Evolutionary conservation across 2,888 invertebrate genomes (phyloP).

Genomic region (Encarsia formosa): DNA sequence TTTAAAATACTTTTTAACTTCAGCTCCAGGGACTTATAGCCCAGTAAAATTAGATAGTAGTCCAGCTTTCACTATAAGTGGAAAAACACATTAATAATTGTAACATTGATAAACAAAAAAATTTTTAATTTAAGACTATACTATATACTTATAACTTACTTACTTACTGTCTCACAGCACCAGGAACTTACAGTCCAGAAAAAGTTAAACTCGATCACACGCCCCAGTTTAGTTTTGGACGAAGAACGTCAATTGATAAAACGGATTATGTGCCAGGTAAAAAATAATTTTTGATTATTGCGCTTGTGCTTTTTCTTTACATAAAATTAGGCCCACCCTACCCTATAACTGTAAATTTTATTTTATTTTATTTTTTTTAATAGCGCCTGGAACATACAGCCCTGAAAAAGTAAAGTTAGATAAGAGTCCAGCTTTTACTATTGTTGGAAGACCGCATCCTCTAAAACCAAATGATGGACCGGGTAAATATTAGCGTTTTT

Average conservation of each 20-base stretch:
- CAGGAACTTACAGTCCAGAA: conserved; percentile 60
- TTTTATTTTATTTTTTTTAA: too few species aligned
- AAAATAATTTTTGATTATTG: background rate
- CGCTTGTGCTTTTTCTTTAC: too few species aligned
- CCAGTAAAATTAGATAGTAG: conserved; percentile 57
- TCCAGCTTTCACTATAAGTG: conserved; percentile 66
- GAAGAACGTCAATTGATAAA: conserved; percentile 51
- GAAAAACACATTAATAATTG: conserved; percentile 45
- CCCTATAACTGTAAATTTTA: too few species aligned
- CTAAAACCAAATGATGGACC: conserved; percentile 55
- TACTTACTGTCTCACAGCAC: conserved; percentile 55
- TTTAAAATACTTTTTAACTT: too few species aligned
- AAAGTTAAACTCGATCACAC: conserved; percentile 56
- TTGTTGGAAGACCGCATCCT: conserved; percentile 53
- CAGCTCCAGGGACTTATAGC: background rate
- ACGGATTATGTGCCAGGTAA: conserved; percentile 62
- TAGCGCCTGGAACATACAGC: conserved; percentile 57
- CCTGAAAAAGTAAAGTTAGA: conserved; percentile 52
- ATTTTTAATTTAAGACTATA: too few species aligned
- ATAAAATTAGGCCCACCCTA: too few species aligned
- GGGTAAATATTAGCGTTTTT: conserved; percentile 16
- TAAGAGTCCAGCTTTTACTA: conserved; percentile 65
- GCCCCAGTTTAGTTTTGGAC: conserved; percentile 60
- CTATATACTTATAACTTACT: too few species aligned
- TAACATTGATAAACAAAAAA: conserved; percentile 44